These are phyloP conservation scores for Dryadula phaetusa DNA, from an alignment of 2,888 invertebrate species.

Conservation along the genomic window DNA sequence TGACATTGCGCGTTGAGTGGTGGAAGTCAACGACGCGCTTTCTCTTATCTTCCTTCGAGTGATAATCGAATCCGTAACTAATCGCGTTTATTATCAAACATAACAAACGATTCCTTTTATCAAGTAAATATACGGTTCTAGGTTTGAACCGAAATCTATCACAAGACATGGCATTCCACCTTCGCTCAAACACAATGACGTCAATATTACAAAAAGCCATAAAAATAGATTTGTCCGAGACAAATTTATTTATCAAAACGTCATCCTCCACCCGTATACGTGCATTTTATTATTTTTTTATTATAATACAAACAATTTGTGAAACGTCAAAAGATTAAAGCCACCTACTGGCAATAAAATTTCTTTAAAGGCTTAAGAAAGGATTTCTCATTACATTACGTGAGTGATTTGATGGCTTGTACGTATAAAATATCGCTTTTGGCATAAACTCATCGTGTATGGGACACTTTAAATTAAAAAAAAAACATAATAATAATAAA, in stretches of 20 bases:
- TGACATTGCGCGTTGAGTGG: too few relatives aligned
- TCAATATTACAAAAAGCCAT: conserved; percentile 13
- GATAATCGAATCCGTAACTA: too few relatives aligned
- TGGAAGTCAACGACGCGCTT: too few relatives aligned
- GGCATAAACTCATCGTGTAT: conserved; percentile 58
- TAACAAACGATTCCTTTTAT: too few relatives aligned
- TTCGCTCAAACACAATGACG: background rate
- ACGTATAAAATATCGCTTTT: conserved; percentile 51
- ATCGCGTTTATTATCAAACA: too few relatives aligned
- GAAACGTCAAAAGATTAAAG: conserved; percentile 39
- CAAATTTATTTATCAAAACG: conserved; percentile 30
- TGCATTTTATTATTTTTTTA: conserved; percentile 32
- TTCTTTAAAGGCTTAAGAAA: conserved; percentile 37
- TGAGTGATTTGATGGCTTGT: conserved; percentile 42
- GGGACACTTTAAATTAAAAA: conserved; percentile 60
- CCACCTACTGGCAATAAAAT: conserved; percentile 37
- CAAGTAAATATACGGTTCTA: too few relatives aligned
- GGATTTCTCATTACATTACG: conserved; percentile 35
- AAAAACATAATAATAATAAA: conserved; percentile 62
- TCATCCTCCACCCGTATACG: conserved; percentile 30
- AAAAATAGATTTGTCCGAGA: conserved; percentile 30
- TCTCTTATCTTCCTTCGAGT: too few relatives aligned
- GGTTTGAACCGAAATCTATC: too few relatives aligned
- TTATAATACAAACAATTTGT: conserved; percentile 40
- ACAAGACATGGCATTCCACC: too few relatives aligned